Conservation (phyloP, 2,113 vertebrate species). For the Himantopus leucocephalus region DNA sequence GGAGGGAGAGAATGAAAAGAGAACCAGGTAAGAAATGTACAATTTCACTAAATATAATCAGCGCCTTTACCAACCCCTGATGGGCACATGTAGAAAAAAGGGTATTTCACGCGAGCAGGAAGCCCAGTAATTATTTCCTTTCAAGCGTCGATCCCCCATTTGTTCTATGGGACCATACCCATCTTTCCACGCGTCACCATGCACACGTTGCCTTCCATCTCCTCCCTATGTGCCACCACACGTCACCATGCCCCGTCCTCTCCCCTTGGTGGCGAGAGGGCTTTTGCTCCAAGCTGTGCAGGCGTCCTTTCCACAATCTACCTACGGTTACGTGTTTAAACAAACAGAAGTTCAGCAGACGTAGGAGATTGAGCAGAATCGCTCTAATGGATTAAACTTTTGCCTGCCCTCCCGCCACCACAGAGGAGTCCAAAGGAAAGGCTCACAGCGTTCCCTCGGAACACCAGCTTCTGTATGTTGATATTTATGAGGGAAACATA, state of each 20-base stretch:
- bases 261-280: background rate
- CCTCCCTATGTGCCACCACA: background rate
- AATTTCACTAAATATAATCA: slow-evolving; percentile 10
- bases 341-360: background rate
- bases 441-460: background rate
- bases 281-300: background rate
- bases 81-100: background rate
- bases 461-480: background rate
- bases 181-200: background rate
- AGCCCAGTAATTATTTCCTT: background rate
- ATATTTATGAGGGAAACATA: background rate
- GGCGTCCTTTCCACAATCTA: background rate
- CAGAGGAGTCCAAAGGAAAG: background rate
- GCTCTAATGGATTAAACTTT: background rate
- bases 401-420: background rate
- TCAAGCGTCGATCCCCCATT: background rate
- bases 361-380: background rate
- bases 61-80: background rate
- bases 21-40: background rate
- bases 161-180: background rate
- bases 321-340: background rate
- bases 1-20: background rate
- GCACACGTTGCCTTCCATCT: background rate
- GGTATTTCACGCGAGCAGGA: background rate
- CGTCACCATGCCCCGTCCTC: fast-evolving